A percentile compares a stretch with the other conserved stretches of the same genome.
Evolutionary conservation across 2,113 vertebrate species (phyloP).

Genomic region (Eublepharis macularius): DNA sequence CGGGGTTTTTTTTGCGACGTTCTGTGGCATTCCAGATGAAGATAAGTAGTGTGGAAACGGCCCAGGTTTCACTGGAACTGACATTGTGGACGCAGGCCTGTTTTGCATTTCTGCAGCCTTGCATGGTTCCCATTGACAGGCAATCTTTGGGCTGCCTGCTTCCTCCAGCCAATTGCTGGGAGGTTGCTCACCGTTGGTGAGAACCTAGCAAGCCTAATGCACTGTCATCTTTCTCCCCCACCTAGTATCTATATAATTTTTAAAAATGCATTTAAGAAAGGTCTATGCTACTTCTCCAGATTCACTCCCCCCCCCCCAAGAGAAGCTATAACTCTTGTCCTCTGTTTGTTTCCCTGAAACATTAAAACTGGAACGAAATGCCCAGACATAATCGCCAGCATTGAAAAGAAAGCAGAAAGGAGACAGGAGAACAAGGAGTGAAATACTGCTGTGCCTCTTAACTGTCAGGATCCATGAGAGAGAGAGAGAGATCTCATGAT

Average conservation of each 20-base stretch:
- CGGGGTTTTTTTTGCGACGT: no score
- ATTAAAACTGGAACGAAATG: conserved; percentile 34
- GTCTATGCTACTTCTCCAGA: background rate
- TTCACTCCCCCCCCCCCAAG: conserved; percentile 19
- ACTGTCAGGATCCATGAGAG: background rate
- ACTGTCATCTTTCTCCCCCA: conserved; percentile 26
- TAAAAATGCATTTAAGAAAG: conserved; percentile 11
- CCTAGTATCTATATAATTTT: no score
- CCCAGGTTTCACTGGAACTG: no score
- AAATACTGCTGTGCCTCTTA: conserved; percentile 14
- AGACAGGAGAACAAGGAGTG: rapidly evolving
- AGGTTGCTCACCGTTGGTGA: no score
- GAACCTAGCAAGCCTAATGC: no score
- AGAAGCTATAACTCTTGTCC: background rate
- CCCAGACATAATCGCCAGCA: conserved; percentile 10
- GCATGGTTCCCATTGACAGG: no score
- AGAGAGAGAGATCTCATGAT: background rate
- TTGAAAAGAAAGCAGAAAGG: background rate
- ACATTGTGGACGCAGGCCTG: no score
- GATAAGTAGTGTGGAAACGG: no score
- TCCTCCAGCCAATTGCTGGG: no score
- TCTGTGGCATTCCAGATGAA: no score
- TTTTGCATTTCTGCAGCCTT: no score
- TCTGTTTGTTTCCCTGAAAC: background rate
- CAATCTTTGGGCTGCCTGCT: no score